Base-by-base conservation (phyloP, 2,888 invertebrate genomes). In the Julus scandinavius region DNA sequence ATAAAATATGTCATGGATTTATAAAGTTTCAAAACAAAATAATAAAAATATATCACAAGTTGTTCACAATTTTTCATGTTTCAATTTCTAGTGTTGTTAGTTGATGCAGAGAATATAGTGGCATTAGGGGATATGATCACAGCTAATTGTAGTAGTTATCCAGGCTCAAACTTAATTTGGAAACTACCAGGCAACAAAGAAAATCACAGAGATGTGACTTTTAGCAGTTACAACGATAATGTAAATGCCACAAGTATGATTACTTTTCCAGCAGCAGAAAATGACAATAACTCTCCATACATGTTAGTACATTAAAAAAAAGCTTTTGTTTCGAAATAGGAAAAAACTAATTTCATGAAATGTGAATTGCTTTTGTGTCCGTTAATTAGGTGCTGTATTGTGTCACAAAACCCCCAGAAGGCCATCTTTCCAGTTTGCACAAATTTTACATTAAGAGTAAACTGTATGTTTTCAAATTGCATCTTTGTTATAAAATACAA, bases 101-200 rank as follows among this genome's bases (percentile, higher is more conserved):
- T 72, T 72, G 20, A 29, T 6, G 72, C 29, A 20, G 5, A 72
- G 9, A 72, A 20, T 1, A 20, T 29, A 4, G 41, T 85, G n/a
- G 38, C 41, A 17, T 13, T 40, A 45, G 85, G 85, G 3, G 85
- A 85, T 11, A n/a, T 20, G 4, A 85, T 85, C 41, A 85, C n/a
- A 20, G 85, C 85, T 7, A 40, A 85, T 9, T 85, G 85, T 40
- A 85, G n/a, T 1, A 15, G 40, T 85, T 85, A 85, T 49, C 7
- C 41, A 85, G 49, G 49, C 2, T 40, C 85, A 4, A 49, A 85
- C 1, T n/a, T 85, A 45, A 85, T 85, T 41, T 85, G 85, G 85
- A 85, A 85, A 85, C n/a, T 85, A 7, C 85, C 85, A 41, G 85
- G 85, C 41, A 85, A 11, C 41, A 41, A 85, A 15, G 85, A 85